These are phyloP conservation scores for Enteromius viviparus DNA, from an alignment of 2,797 vertebrate genomes.

Conservation along the genomic window DNA sequence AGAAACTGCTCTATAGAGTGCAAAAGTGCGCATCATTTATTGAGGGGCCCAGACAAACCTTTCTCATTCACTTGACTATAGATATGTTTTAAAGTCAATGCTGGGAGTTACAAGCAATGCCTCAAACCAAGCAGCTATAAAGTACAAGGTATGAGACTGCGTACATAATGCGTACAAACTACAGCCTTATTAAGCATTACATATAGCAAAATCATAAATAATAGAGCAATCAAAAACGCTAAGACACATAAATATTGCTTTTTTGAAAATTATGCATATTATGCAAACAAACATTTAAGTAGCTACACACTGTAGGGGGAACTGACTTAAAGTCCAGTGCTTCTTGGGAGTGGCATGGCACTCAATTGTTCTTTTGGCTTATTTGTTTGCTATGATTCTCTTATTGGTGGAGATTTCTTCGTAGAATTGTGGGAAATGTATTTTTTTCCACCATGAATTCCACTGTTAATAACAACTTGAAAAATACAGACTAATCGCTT, in stretches of 20 bases:
- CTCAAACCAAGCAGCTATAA: neutral
- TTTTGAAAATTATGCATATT: neutral
- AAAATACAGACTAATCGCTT: neutral
- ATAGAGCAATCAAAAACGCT: neutral
- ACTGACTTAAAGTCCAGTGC: neutral
- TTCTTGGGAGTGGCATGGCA: neutral
- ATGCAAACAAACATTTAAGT: neutral
- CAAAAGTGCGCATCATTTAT: neutral
- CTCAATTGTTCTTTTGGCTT: neutral
- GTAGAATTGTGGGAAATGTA: neutral
- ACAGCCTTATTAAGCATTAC: neutral
- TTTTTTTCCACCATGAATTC: neutral
- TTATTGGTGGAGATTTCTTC: neutral
- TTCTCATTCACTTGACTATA: neutral
- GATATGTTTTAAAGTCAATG: neutral
- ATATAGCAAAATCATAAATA: neutral
- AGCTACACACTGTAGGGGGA: neutral
- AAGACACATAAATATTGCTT: neutral
- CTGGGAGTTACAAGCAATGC: neutral
- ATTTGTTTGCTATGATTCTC: neutral
- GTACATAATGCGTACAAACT: neutral
- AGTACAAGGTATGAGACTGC: neutral
- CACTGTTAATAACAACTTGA: neutral
- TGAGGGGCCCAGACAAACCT: neutral
- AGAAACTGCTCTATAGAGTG: neutral